Conservation (phyloP, 2,797 vertebrate genomes). For the Melanotaenia nigrans region DNA sequence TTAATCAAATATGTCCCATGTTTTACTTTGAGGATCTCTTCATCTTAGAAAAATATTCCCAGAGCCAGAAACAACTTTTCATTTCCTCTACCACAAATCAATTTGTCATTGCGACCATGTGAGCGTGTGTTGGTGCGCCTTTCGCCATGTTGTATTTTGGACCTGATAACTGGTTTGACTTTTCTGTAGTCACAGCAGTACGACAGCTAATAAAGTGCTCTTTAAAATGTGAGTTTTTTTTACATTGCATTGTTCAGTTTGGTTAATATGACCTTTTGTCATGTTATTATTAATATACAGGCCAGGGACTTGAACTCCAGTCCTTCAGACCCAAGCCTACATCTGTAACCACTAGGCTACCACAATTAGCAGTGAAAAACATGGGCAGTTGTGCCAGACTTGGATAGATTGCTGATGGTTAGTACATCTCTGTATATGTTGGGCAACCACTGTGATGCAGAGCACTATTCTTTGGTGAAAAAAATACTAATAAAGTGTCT, state of each 20-base stretch:
- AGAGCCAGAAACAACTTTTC: conserved; percentile 57
- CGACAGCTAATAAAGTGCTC: conserved; percentile 9
- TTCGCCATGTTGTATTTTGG: conserved; percentile 48
- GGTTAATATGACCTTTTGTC: conserved; percentile 7
- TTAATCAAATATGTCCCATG: conserved; percentile 44
- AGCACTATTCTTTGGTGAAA: neutral
- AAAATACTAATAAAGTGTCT: neutral
- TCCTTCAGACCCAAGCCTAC: no score
- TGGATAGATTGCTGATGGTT: no score
- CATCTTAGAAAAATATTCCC: conserved; percentile 38
- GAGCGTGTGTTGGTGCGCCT: conserved; percentile 20
- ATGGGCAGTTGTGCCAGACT: no score
- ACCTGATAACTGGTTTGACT: conserved; percentile 12
- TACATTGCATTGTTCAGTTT: neutral
- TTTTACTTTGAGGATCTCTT: conserved; percentile 25
- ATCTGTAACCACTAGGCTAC: no score
- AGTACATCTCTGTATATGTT: neutral
- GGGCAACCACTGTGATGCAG: neutral
- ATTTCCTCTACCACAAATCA: conserved; percentile 63
- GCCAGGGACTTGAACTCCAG: no score
- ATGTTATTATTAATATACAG: neutral
- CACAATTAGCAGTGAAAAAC: no score
- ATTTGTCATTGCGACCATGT: conserved; percentile 42
- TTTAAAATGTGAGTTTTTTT: conserved; percentile 1
- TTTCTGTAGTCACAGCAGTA: conserved; percentile 19